Evolutionary conservation across 2,888 invertebrate genomes (phyloP).

Genomic region (Phortica magna): DNA sequence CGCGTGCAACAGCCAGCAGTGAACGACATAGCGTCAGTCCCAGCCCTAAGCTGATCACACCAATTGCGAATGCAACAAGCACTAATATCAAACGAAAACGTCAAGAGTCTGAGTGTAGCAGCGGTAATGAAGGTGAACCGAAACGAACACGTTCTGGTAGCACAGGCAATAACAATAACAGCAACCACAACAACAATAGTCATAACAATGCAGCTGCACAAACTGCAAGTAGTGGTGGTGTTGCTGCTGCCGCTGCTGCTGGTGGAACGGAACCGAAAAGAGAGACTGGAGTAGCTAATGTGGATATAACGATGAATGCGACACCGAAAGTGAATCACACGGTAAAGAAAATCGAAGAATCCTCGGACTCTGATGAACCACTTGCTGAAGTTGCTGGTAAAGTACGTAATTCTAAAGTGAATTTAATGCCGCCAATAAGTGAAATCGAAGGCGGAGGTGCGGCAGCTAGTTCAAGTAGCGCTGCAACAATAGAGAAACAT

Average conservation of each 20-base stretch:
- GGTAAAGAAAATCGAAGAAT: conserved; percentile 80
- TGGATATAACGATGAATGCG: conserved; percentile 72
- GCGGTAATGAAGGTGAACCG: conserved; percentile 51
- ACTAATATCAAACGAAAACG: conserved; percentile 83
- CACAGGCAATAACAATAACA: conserved; percentile 37
- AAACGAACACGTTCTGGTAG: conserved; percentile 50
- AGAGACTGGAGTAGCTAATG: conserved; percentile 39
- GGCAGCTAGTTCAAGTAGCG: conserved; percentile 40
- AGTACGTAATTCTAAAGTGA: conserved; percentile 79
- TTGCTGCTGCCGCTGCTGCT: conserved; percentile 39
- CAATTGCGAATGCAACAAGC: conserved; percentile 36
- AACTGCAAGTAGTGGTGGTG: conserved; percentile 40
- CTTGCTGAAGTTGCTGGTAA: conserved; percentile 84
- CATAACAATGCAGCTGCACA: conserved; percentile 75
- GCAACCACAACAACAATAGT: conserved; percentile 65
- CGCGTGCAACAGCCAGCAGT: conserved; percentile 47
- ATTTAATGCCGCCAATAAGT: conserved; percentile 37
- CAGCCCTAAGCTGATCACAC: conserved; percentile 64
- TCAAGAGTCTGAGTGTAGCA: conserved; percentile 86
- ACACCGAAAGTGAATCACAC: conserved; percentile 78
- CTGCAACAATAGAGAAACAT: conserved; percentile 46
- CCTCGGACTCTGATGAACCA: conserved; percentile 90
- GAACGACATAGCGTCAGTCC: conserved; percentile 60
- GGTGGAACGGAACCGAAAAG: conserved; percentile 33
- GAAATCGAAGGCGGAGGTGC: conserved; percentile 35